Percentiles rank a stretch among this genome's conserved stretches.
These are phyloP conservation scores for Patiria miniata DNA, from an alignment of 35 echinoderm and acorn worm species.

Conservation along the genomic window DNA sequence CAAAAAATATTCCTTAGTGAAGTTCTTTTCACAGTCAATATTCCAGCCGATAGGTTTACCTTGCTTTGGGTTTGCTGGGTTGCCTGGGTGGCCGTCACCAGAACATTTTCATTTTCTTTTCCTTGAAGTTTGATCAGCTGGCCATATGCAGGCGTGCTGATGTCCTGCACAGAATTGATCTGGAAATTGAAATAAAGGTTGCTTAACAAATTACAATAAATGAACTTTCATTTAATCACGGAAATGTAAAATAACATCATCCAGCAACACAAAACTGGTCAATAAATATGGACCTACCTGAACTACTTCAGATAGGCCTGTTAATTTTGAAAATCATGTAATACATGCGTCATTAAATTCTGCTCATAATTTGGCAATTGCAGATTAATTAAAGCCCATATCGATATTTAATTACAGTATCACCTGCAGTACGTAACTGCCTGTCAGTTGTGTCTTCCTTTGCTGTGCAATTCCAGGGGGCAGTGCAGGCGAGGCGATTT, in stretches of 20 bases:
- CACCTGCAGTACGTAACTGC: conserved; percentile 79
- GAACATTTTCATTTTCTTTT: conserved; percentile 81
- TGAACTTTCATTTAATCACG: no score
- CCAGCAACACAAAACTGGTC: no score
- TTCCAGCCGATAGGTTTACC: conserved; percentile 47
- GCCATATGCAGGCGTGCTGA: conserved; percentile 77
- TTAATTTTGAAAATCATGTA: no score
- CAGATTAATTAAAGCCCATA: neutral
- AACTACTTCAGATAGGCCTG: no score
- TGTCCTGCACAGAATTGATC: conserved; percentile 86
- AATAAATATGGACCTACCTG: no score
- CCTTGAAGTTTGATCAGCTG: conserved; percentile 86
- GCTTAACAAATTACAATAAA: neutral
- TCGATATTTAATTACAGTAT: neutral
- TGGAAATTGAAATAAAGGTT: neutral
- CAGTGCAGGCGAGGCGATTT: conserved; percentile 77
- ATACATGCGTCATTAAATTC: no score
- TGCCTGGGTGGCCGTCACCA: conserved; percentile 62
- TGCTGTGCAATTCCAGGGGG: conserved; percentile 51
- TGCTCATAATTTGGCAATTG: no score
- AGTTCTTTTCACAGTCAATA: neutral
- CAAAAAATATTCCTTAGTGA: no score
- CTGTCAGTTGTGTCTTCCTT: conserved; percentile 60
- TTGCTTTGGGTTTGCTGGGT: conserved; percentile 68
- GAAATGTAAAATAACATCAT: no score